These are phyloP conservation scores for Drosophila ficusphila DNA, from an alignment of 1,140 invertebrate genomes.

Conservation along the genomic window DNA sequence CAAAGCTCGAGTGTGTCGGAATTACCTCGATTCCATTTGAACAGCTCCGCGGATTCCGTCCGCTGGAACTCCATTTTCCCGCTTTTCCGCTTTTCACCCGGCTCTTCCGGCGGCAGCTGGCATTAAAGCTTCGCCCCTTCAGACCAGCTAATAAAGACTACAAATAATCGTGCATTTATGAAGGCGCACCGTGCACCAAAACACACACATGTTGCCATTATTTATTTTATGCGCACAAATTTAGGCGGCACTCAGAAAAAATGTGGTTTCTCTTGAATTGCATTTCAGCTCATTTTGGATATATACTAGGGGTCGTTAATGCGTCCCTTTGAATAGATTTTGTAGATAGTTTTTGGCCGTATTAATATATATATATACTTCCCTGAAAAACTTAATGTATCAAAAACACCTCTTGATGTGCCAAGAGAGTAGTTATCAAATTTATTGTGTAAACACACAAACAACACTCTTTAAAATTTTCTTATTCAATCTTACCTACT, in stretches of 20 bases:
- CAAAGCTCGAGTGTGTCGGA: slow-evolving; percentile 46
- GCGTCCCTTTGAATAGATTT: too few relatives aligned
- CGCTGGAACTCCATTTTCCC: neutral
- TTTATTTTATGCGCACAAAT: slow-evolving; percentile 24
- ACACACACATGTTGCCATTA: slow-evolving; percentile 35
- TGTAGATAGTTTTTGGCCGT: too few relatives aligned
- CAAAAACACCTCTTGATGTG: too few relatives aligned
- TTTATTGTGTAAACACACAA: too few relatives aligned
- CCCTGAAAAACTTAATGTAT: too few relatives aligned
- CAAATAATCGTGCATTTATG: slow-evolving; percentile 77
- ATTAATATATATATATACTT: too few relatives aligned
- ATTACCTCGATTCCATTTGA: slow-evolving; percentile 62
- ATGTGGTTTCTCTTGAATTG: neutral
- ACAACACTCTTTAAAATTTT: too few relatives aligned
- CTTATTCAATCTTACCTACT: too few relatives aligned
- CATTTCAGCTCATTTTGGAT: too few relatives aligned
- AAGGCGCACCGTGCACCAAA: slow-evolving; percentile 38
- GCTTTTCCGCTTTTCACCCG: slow-evolving; percentile 10
- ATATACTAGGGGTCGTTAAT: too few relatives aligned
- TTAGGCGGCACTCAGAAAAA: neutral
- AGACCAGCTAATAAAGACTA: slow-evolving; percentile 66
- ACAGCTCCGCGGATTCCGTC: neutral
- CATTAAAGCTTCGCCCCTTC: slow-evolving; percentile 39
- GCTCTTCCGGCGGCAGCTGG: slow-evolving; percentile 27
- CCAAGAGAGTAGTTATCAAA: too few relatives aligned